Percentiles rank a stretch among this genome's conserved stretches.
Conservation (phyloP, 2,888 invertebrate species). For the Heliconius ismenius region DNA sequence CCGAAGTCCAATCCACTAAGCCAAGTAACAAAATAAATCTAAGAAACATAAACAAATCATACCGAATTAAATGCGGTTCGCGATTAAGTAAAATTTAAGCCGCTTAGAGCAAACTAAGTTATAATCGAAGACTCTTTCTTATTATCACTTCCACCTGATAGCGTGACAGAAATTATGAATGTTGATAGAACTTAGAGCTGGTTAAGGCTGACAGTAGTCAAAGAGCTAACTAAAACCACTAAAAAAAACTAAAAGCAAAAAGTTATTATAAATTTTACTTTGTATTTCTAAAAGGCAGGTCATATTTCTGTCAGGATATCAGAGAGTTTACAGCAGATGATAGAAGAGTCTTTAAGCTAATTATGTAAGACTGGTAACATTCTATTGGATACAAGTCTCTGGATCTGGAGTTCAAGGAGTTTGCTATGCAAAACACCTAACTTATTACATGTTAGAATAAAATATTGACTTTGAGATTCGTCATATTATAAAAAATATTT, state of each 20-base stretch:
- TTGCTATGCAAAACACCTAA: slow-evolving; percentile 70
- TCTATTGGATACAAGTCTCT: slow-evolving; percentile 59
- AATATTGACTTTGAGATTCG: slow-evolving; percentile 66
- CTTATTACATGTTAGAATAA: slow-evolving; percentile 53
- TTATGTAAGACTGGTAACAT: slow-evolving; percentile 51
- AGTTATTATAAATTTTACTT: background rate
- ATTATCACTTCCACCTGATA: slow-evolving; percentile 39
- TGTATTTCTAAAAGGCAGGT: background rate
- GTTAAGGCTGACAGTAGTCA: background rate
- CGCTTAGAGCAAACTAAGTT: slow-evolving; percentile 66
- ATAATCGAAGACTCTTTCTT: slow-evolving; percentile 29
- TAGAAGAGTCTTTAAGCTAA: slow-evolving; percentile 25
- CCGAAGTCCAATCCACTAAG: slow-evolving; percentile 39
- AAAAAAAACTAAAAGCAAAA: background rate
- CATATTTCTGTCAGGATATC: slow-evolving; percentile 36
- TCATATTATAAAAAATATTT: slow-evolving; percentile 59
- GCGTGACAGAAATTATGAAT: slow-evolving; percentile 44
- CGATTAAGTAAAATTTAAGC: slow-evolving; percentile 69
- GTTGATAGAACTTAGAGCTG: background rate
- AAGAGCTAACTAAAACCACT: no score
- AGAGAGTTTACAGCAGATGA: slow-evolving; percentile 35
- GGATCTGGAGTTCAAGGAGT: slow-evolving; percentile 54
- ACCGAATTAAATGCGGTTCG: slow-evolving; percentile 65
- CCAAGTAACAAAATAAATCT: slow-evolving; percentile 61
- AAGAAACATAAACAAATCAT: slow-evolving; percentile 66